A percentile compares a stretch with the other conserved stretches of the same genome.
Evolutionary conservation across 1,140 invertebrate genomes (phyloP).

Genomic region (Ips typographus): DNA sequence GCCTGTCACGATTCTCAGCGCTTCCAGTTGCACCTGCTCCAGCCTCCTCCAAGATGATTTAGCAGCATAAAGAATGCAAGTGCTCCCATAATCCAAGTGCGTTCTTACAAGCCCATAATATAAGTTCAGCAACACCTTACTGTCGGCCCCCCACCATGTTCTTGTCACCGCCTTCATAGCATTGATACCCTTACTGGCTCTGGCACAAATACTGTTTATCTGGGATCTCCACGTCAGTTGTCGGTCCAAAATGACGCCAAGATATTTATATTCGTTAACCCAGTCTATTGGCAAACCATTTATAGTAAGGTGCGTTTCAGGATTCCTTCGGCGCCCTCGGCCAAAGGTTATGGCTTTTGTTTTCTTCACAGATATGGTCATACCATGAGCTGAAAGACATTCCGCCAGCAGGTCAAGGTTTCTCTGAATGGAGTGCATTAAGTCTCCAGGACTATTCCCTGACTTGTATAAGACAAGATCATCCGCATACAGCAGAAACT

Average conservation of each 20-base stretch:
- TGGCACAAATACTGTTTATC: background rate
- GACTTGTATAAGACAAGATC: slow-evolving; percentile 3
- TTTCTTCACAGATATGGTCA: slow-evolving; percentile 1
- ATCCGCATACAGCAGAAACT: slow-evolving; percentile 7
- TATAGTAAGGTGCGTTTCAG: background rate
- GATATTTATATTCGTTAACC: slow-evolving; percentile 8
- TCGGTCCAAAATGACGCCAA: background rate
- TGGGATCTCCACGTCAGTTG: slow-evolving; percentile 6
- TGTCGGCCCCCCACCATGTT: slow-evolving; percentile 25
- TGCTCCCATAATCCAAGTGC: slow-evolving; percentile 26
- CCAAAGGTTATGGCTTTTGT: slow-evolving; percentile 2
- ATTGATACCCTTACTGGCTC: slow-evolving; percentile 9
- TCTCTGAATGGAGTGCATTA: background rate
- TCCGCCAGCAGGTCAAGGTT: background rate
- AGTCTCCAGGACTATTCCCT: background rate
- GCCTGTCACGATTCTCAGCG: slow-evolving; percentile 5
- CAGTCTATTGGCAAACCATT: background rate
- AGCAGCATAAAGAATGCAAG: background rate
- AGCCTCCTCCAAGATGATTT: slow-evolving; percentile 2
- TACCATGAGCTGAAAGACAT: background rate
- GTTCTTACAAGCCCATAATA: slow-evolving; percentile 16
- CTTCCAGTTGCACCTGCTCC: slow-evolving; percentile 17
- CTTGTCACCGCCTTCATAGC: slow-evolving; percentile 11
- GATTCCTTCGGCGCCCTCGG: background rate
- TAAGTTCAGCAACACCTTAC: background rate